Evolutionary conservation across 2,797 vertebrate genomes (phyloP).

Genomic region (Cryptoprocta ferox): DNA sequence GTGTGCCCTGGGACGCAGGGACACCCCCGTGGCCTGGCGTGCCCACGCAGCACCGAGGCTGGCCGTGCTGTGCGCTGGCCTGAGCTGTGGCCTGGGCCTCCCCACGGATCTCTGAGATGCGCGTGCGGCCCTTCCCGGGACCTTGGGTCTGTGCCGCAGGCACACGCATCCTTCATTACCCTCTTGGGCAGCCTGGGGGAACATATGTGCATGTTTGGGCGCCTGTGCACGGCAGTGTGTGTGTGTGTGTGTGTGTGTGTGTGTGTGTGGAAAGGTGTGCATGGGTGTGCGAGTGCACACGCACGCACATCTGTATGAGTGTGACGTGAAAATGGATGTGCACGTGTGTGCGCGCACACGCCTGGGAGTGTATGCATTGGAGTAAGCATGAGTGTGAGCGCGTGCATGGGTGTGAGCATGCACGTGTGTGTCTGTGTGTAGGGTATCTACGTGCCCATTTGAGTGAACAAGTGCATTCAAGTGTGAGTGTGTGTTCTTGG

Average conservation of each 20-base stretch:
- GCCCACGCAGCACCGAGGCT: background rate
- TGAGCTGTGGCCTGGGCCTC: background rate
- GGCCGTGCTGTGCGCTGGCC: background rate
- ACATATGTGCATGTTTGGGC: background rate
- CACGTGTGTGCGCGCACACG: too few relatives aligned
- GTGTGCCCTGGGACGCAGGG: background rate
- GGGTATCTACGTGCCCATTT: too few relatives aligned
- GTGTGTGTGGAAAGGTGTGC: background rate
- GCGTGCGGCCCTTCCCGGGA: background rate
- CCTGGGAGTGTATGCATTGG: background rate
- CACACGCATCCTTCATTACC: background rate
- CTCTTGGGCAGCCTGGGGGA: background rate
- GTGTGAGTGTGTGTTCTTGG: background rate
- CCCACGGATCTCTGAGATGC: background rate
- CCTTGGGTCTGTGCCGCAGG: background rate
- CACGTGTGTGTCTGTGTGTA: background rate
- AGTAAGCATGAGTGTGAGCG: background rate
- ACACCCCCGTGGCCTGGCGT: rapidly evolving
- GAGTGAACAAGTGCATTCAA: background rate
- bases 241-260: background rate
- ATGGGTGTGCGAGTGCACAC: rapidly evolving
- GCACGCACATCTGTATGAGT: background rate
- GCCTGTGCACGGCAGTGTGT: background rate
- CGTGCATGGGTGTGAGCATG: background rate
- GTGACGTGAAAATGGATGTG: too few relatives aligned